Evolutionary conservation across 2,113 vertebrate species (phyloP).

Genomic region (Hyla sarda): DNA sequence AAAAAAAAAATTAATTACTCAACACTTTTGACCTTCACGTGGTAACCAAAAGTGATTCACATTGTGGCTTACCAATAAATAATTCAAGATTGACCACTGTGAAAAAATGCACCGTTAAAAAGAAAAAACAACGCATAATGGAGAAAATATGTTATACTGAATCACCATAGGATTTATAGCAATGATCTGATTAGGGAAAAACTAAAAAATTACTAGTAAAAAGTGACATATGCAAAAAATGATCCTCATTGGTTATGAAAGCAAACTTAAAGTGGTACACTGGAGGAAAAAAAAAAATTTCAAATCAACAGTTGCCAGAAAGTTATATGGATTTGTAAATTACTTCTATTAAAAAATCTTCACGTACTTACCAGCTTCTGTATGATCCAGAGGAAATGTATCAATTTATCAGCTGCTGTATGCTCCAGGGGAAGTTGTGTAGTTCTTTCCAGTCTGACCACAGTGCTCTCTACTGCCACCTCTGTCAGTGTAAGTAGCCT

Average conservation of each 20-base stretch:
- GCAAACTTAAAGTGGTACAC: background rate
- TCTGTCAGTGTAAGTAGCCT: no score
- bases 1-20: no score
- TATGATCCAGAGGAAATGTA: no score
- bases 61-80: slow-evolving; percentile 12
- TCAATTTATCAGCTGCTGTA: no score
- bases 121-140: slow-evolving; percentile 33
- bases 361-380: no score
- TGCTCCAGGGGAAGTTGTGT: no score
- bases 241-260: background rate
- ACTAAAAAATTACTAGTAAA: background rate
- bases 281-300: no score
- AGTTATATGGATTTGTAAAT: no score
- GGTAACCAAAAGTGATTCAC: slow-evolving; percentile 42
- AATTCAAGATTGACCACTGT: slow-evolving; percentile 16
- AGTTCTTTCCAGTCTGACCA: no score
- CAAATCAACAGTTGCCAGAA: no score
- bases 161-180: background rate
- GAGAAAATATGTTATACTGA: slow-evolving; percentile 23
- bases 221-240: background rate
- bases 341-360: no score
- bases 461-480: no score
- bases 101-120: slow-evolving; percentile 1
- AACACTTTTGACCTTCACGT: slow-evolving; percentile 27
- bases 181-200: background rate